Percentiles rank a stretch among this genome's conserved stretches.
phyloP scores from a whole-genome alignment of 2,113 vertebrate species.

The Microcebus murinus region DNA sequence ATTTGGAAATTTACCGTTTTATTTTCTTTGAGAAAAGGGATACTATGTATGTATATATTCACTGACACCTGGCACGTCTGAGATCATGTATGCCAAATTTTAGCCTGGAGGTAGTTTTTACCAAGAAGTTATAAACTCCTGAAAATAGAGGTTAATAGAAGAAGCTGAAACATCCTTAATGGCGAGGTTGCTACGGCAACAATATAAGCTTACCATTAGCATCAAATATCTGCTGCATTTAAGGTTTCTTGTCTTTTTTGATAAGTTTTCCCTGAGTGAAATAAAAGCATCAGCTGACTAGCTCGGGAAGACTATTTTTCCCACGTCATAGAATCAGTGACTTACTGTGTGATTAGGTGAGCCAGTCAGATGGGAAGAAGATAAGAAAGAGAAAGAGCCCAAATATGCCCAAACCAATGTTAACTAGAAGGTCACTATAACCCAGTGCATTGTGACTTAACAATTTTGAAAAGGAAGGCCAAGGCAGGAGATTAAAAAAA shows the following conservation, averaged over 20 bases:
- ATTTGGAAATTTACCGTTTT: constrained; percentile 60
- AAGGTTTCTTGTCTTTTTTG: constrained; percentile 63
- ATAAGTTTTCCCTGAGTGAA: constrained; percentile 67
- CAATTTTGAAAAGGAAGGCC: background rate
- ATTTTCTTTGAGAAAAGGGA: constrained; percentile 48
- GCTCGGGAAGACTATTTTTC: constrained; percentile 21
- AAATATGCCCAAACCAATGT: background rate
- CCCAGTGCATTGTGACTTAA: background rate
- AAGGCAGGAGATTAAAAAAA: background rate
- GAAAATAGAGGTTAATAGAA: constrained; percentile 86
- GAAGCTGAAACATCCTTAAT: constrained; percentile 85
- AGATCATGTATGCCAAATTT: constrained; percentile 82
- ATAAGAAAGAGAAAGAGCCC: background rate
- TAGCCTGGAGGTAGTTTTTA: constrained; percentile 83
- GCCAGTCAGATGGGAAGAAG: background rate
- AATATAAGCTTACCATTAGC: constrained; percentile 73
- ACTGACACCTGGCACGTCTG: constrained; percentile 74
- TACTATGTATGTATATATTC: constrained; percentile 64
- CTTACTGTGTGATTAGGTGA: constrained; percentile 64
- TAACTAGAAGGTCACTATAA: background rate
- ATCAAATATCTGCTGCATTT: constrained; percentile 72
- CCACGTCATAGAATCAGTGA: constrained; percentile 48
- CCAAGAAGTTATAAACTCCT: constrained; percentile 85
- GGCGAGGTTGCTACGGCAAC: constrained; percentile 84
- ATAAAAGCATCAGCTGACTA: constrained; percentile 63